These are phyloP conservation scores for Drosophila borealis DNA, from an alignment of 2,888 invertebrate genomes.

Conservation along the genomic window DNA sequence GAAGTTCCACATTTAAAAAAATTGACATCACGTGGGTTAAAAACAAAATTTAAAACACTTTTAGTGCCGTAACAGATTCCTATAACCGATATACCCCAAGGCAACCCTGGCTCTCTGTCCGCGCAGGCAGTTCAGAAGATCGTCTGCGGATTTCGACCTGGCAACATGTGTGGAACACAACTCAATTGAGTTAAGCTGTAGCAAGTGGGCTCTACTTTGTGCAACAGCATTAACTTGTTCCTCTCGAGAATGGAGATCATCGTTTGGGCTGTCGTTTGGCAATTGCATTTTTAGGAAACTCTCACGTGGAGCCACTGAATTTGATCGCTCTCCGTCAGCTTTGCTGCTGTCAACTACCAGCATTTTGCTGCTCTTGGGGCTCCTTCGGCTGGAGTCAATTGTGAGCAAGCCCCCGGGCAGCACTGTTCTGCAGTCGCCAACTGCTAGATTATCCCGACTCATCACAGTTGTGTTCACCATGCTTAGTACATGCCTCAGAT, in stretches of 20 bases:
- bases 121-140: not conserved
- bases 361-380: not conserved
- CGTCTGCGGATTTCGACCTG: constrained; percentile 6
- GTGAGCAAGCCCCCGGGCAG: not conserved
- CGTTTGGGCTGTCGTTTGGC: not conserved
- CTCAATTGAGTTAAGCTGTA: not conserved
- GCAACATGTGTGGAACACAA: not conserved
- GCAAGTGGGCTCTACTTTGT: not conserved
- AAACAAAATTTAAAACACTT: not conserved
- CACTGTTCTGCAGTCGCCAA: not conserved
- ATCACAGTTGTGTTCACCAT: not conserved
- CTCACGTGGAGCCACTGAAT: not conserved
- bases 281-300: not conserved
- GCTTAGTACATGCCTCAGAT: not conserved
- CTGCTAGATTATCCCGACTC: not conserved
- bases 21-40: not conserved
- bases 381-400: not conserved
- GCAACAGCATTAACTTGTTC: not conserved
- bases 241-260: not conserved
- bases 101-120: not conserved
- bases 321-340: not conserved
- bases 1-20: not conserved
- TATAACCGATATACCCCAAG: not conserved
- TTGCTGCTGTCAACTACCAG: not conserved
- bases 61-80: not conserved